Evolutionary conservation across 2,888 invertebrate genomes (phyloP), one percentile per base, ranked within the genome.

Genomic region (Drosophila basisetae): DNA sequence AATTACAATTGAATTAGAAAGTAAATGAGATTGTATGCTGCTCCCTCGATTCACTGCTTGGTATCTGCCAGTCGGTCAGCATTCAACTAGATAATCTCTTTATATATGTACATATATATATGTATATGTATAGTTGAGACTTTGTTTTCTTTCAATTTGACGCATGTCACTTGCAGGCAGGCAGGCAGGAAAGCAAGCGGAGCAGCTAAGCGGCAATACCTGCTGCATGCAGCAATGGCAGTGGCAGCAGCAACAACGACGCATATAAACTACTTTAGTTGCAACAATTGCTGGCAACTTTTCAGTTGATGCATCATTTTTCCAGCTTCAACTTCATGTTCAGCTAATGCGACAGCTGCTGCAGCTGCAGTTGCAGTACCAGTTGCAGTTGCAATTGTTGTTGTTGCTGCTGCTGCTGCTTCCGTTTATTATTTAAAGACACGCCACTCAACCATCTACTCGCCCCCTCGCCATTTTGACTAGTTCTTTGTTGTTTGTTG

Each of bases 311-410:
- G 75, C 84, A 69, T 74, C 59, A 64, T 76, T 79, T 73, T 73
- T 37, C 39, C 78, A 85, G 88, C 68, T 85, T 76, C 60, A 85
- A 88, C 69, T 88, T 80, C 56, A 76, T 76, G 82, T 79, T 41
- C 68, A 82, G 80, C 83, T 78, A 79, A 88, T 82, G 83, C 83
- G 55, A 63, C 71, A 59, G 75, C 70, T 30, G 76, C 49, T 60
- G 76, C 61, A 41, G 53, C 49, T 60, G 76, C 61, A 41, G 53
- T 33, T 58, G 50, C 33, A 22, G 41, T 41, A 22, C 58, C 58
- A 39, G 33, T 18, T 59, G 68, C 47, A 39, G 31, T 18, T 55
- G 54, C 39, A 28, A 25, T 41, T 41, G 33, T 18, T 47, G 22
- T 22, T 55, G 33, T 16, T 64, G 59, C 16, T 35, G 43, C 5